Evolutionary conservation across 2,888 invertebrate genomes (phyloP).

Genomic region (Liposcelis brunnea): DNA sequence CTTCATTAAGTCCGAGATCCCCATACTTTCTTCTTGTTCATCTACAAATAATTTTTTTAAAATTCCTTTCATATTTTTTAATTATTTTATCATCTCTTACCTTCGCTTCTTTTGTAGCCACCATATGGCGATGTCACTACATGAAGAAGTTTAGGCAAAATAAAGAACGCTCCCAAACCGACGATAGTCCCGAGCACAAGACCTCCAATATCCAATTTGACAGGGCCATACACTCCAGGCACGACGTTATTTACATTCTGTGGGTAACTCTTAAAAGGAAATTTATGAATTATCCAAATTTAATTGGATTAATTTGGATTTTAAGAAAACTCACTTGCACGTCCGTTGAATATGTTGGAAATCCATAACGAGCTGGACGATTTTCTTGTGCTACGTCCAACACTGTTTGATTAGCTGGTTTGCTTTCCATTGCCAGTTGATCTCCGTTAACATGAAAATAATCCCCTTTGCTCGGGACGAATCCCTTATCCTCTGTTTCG

Average conservation of each 20-base stretch:
- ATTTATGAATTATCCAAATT: background rate
- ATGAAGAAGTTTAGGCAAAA: slow-evolving; percentile 60
- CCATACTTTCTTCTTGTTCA: slow-evolving; percentile 4
- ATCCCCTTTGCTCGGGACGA: background rate
- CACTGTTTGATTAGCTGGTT: background rate
- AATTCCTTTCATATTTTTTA: background rate
- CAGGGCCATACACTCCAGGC: slow-evolving; percentile 45
- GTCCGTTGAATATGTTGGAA: slow-evolving; percentile 3
- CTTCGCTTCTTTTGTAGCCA: slow-evolving; percentile 53
- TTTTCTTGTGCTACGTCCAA: background rate
- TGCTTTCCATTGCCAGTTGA: slow-evolving; percentile 3
- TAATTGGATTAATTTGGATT: background rate
- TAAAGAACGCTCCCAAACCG: slow-evolving; percentile 62
- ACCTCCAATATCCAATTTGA: slow-evolving; percentile 68
- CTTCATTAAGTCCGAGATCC: slow-evolving; percentile 22
- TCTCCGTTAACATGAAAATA: background rate
- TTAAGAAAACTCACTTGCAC: background rate
- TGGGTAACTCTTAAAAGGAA: slow-evolving; percentile 1
- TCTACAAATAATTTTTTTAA: background rate
- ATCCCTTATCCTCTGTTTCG: background rate
- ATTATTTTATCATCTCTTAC: slow-evolving; percentile 11
- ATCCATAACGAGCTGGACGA: background rate
- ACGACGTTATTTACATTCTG: slow-evolving; percentile 8
- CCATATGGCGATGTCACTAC: slow-evolving; percentile 49
- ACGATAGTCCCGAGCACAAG: slow-evolving; percentile 62